phyloP scores from a whole-genome alignment of 30 jellyfish, hydroid and myxozoan genomes.

The Clytia hemisphaerica region DNA sequence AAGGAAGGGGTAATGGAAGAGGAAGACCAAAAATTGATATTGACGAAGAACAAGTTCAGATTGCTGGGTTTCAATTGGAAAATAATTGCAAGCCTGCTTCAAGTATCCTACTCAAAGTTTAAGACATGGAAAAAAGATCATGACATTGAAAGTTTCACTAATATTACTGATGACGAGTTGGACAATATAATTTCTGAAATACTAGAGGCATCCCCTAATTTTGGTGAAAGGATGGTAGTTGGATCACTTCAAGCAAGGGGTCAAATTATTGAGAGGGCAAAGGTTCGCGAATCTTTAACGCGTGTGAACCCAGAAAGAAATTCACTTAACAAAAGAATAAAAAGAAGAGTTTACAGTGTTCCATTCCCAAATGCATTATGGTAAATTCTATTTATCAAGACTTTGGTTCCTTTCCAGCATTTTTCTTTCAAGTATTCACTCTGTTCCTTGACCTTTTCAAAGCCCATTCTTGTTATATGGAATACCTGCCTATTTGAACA shows the following conservation, averaged over 20 bases:
- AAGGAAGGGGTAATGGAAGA: no score
- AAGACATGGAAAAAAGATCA: no score
- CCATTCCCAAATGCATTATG: neutral
- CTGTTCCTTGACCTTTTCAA: no score
- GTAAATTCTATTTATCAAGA: neutral
- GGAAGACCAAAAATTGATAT: no score
- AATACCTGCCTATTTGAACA: no score
- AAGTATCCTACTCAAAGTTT: no score
- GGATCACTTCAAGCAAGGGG: neutral
- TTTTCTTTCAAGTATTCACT: no score
- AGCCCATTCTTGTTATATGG: no score
- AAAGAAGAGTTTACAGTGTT: neutral
- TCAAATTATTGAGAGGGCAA: neutral
- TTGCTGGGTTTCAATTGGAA: no score
- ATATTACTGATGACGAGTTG: neutral
- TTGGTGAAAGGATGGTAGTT: neutral
- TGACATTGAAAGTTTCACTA: neutral
- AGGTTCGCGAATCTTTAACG: neutral
- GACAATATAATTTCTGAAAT: neutral
- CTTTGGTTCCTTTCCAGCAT: no score
- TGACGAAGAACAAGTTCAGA: no score
- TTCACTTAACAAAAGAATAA: neutral
- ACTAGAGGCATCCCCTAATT: neutral
- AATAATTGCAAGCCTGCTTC: no score
- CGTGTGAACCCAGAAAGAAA: constrained; percentile 2